Percentiles rank a stretch among this genome's conserved stretches.
Evolutionary conservation across 2,797 vertebrate genomes (phyloP).

Genomic region (Tauraco hartlaubi): DNA sequence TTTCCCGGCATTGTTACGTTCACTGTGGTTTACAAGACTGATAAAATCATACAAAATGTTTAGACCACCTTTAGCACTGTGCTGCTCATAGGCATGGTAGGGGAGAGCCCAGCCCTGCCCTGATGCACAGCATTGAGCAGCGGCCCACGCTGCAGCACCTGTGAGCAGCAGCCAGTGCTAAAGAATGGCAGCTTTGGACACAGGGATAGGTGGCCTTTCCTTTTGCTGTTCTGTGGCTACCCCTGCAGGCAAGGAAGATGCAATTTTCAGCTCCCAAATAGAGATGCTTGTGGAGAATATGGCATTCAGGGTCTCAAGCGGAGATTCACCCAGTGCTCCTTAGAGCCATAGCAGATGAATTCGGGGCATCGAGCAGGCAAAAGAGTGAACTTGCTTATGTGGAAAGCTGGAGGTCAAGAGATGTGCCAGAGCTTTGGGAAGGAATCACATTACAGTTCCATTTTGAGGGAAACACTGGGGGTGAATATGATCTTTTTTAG

Average conservation of each 20-base stretch:
- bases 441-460: background rate
- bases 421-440: background rate
- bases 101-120: background rate
- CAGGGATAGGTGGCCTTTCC: background rate
- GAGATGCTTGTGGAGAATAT: background rate
- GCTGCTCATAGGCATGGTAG: background rate
- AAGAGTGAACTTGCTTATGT: background rate
- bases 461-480: background rate
- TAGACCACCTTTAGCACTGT: background rate
- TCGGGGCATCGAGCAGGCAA: background rate
- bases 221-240: slow-evolving; percentile 42
- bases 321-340: background rate
- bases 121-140: accelerated
- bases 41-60: accelerated
- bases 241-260: slow-evolving; percentile 24
- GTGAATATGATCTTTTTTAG: background rate
- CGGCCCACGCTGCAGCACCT: background rate
- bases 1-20: background rate
- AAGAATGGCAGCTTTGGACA: background rate
- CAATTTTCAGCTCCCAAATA: accelerated
- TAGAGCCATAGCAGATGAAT: background rate
- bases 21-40: background rate
- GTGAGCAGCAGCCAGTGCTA: background rate
- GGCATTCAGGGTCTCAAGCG: background rate
- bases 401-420: background rate